Evolutionary conservation across 2,797 vertebrate genomes (phyloP), one percentile per base, ranked within the genome.

Genomic region (Sebastes trivittatus): DNA sequence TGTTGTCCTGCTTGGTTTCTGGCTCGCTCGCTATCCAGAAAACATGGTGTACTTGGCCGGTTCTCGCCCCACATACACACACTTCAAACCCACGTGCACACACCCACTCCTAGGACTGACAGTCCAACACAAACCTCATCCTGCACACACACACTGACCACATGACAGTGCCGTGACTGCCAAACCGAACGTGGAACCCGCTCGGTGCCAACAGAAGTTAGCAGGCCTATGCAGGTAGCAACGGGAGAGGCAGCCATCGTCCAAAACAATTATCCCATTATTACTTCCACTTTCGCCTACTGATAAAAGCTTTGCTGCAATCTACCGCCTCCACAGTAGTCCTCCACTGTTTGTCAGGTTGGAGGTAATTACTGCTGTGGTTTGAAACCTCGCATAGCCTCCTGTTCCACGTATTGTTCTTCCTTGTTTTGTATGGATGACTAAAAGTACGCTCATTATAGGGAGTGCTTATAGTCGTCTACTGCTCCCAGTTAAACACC

Each of bases 251-350:
- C 76, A 75, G 79, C 62, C 55, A 38, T 77, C 58, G 13, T 89
- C 89, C 86, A 88, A 83, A 91, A 90, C 90, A 91, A 92, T 93
- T 90, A 92, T 90, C 83, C 82, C 69, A 81, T 93, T 88, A 93
- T 93, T 92, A 89, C 82, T 78, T 87, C 72, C 80, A 88, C 83
- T 86, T 42, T 86, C 11, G 66, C 74, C 66, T 70, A 75, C 72
- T 68, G 85, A 88, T 90, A 83, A 91, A 90, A 90, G 89, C 88
- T 77, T 62, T 80, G 80, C 80, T 71, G 86, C 80, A 83, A 77
- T 79, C 82, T 69, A 65, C 81, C 83, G 59, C 90, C 90, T 90
- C 90, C 89, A 76, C 87, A 91, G 60, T 77, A 60, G 78, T 67
- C 80, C 81, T 60, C 29, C 76, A 2, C 70, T 77, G 63, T 85